Percentiles rank a stretch among this genome's conserved stretches.
These are phyloP conservation scores for Pseudomyrmex flavicornis DNA, from an alignment of 1,140 invertebrate species.

Conservation along the genomic window DNA sequence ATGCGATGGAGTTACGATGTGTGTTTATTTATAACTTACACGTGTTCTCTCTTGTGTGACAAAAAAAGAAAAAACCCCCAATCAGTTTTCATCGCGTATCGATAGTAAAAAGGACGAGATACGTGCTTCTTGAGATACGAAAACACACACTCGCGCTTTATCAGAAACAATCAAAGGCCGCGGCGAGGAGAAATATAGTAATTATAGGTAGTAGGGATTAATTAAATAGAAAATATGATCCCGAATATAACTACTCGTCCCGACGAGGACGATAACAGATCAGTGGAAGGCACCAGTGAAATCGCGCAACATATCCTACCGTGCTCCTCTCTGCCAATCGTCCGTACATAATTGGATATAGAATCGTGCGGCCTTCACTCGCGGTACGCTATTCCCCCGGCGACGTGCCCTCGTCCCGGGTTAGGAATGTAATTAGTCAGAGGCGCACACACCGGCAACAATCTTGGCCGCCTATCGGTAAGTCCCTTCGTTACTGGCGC, in stretches of 20 bases:
- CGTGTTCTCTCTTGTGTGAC: too few species aligned
- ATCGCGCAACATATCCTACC: constrained; percentile 69
- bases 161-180: too few species aligned
- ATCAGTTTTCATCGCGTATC: too few species aligned
- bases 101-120: too few species aligned
- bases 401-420: constrained; percentile 57
- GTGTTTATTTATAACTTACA: too few species aligned
- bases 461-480: constrained; percentile 76
- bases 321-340: constrained; percentile 73
- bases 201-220: neutral
- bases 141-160: too few species aligned
- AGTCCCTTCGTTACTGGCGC: constrained; percentile 67
- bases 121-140: too few species aligned
- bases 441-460: constrained; percentile 68
- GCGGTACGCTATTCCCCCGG: constrained; percentile 15
- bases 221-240: constrained; percentile 44
- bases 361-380: constrained; percentile 65
- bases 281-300: constrained; percentile 68
- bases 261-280: constrained; percentile 30
- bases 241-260: constrained; percentile 27
- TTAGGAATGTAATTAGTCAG: constrained; percentile 83
- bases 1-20: too few species aligned
- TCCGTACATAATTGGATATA: constrained; percentile 81
- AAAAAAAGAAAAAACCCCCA: too few species aligned
- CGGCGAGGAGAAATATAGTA: neutral